Base-by-base conservation (phyloP, 2,888 invertebrate species). In the Tetragonula carbonaria region DNA sequence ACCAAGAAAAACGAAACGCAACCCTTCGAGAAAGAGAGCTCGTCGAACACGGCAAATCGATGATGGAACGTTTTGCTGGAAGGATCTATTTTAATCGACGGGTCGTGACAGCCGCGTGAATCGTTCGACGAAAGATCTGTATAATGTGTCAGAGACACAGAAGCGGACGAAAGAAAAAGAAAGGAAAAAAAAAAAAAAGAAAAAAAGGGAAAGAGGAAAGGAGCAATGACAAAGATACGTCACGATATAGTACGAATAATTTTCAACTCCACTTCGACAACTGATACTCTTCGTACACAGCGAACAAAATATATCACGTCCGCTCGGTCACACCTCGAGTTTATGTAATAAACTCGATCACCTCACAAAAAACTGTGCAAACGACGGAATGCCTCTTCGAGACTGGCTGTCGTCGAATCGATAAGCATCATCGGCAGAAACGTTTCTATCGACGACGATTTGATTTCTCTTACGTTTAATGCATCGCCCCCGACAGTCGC, bases 21-120 rank as follows among this genome's bases (percentile, higher is more conserved):
- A 71, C 76, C 75, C 85, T 71, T 77, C 62, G 82, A 73, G 63
- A 28, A 2, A 28, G 28, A 72, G 33, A 23, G 57, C 73, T 79
- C 18, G 51, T 38, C 16, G 23, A 38, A 38, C 38, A 38, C 50
- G 50, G 55, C 74, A 70, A 85, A 85, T 85, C 84, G 85, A 85
- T 85, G 67, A 84, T 57, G 63, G 72, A 79, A 84, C 83, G 78
- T 84, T 73, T 72, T 67, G 50, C 85, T 73, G 79, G 84, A 84
- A 84, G 68, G 75, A 84, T 85, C 75, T 85, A 80, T 79, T 85
- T 84, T 76, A 65, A 80, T 79, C 79, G 74, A 72, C 84, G 57
- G 55, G 63, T 45, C 45, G 45, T 57, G 23, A 66, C 55, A 28
- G 53, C 45, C 78, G 59, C 57, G 55, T 59, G 67, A 63, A 28